Base-by-base conservation (phyloP, 2,113 vertebrate genomes). In the Solea senegalensis region DNA sequence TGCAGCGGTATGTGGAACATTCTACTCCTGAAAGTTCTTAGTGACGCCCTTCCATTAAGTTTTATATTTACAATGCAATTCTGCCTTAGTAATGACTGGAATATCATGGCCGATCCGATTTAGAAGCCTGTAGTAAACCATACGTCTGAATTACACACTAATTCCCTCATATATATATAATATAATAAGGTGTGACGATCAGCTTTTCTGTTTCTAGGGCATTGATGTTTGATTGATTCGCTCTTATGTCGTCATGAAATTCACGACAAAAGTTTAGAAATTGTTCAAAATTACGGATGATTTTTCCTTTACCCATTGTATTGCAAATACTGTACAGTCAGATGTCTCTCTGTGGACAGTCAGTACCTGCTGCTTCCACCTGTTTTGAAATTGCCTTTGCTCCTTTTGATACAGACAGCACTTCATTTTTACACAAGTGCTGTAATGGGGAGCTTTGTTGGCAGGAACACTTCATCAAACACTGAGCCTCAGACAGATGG, bases 381-480 rank as follows among this genome's bases (percentile, higher is more conserved):
- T 82, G 61, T 64, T 59, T 50, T 77, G 69, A 52, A 41, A 65
- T 71, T 11, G 44, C 9, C 55, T 46, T 21, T 21, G 65, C 40
- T 41, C 43, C 14, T 53, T 21, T 44, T 64, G 59, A 50, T n/a
- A 59, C 61, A 72, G 73, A 71, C 68, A 77, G 69, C 72, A 55
- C 51, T 76, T 69, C 14, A 61, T 76, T 76, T 82, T 74, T 66
- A 76, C 69, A 65, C 65, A 55, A 43, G 62, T 7, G 45, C 71
- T 71, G 54, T 66, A 70, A 78, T 69, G 58, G 51, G 4, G 7
- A 64, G 83, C 83, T 79, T 83, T 77, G 69, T 80, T 51, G 78
- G 65, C 59, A 70, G 66, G 46, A 84, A 84, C 76, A 72, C 69
- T 64, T 77, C 69, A 83, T 84, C 86, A 86, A 81, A 83, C 57